A percentile compares a stretch with the other conserved stretches of the same genome.
phyloP scores from a whole-genome alignment of 2,113 vertebrate genomes.

The Trinectes maculatus region DNA sequence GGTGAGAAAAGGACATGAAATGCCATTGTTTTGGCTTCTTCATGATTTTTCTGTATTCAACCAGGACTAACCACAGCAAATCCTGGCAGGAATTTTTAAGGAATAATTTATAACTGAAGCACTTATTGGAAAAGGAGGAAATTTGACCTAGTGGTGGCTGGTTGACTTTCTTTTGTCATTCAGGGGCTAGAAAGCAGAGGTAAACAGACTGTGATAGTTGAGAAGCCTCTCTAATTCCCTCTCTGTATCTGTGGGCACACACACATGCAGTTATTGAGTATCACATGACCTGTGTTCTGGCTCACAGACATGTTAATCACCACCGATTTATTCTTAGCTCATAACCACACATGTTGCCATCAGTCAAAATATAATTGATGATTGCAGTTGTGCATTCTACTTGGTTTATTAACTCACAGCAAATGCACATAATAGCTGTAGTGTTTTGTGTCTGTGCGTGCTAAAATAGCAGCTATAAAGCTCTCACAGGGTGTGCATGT shows the following conservation, averaged over 20 bases:
- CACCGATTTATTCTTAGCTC: constrained; percentile 67
- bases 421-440: neutral
- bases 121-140: neutral
- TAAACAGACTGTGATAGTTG: constrained; percentile 26
- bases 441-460: neutral
- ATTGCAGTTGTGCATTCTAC: constrained; percentile 38
- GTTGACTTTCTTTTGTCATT: constrained; percentile 12
- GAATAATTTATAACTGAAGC: no score
- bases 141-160: constrained; percentile 1
- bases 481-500: neutral
- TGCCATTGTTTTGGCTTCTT: no score
- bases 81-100: no score
- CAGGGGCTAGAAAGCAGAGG: constrained; percentile 14
- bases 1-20: neutral
- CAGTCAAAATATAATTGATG: constrained; percentile 66
- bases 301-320: constrained; percentile 40
- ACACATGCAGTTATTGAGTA: constrained; percentile 12
- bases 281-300: constrained; percentile 43
- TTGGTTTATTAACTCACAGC: constrained; percentile 27
- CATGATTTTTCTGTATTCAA: no score
- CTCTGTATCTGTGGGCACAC: neutral
- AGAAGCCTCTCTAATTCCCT: constrained; percentile 41
- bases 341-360: constrained; percentile 62
- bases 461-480: constrained; percentile 7
- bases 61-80: neutral